phyloP scores from a whole-genome alignment of 1,140 invertebrate species.

The Goniozus legneri region DNA sequence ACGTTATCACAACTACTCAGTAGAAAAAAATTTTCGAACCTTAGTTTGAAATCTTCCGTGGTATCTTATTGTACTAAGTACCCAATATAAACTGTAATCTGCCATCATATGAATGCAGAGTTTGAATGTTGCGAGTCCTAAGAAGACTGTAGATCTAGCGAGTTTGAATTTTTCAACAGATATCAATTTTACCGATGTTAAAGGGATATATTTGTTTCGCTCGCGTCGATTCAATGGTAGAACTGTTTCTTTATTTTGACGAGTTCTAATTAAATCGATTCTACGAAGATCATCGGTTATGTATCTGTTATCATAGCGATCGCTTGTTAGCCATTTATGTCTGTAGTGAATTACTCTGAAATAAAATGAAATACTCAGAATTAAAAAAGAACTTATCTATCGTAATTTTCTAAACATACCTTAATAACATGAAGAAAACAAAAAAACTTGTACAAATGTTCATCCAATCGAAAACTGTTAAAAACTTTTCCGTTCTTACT shows the following conservation, averaged over 20 bases:
- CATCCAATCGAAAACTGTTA: constrained; percentile 62
- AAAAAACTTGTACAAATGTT: constrained; percentile 61
- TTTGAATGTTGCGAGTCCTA: constrained; percentile 64
- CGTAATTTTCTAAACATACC: constrained; percentile 41
- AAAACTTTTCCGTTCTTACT: constrained; percentile 55
- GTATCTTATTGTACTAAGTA: constrained; percentile 63
- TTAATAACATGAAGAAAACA: constrained; percentile 60
- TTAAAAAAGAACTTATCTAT: not conserved
- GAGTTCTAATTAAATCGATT: constrained; percentile 65
- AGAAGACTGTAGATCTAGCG: constrained; percentile 59
- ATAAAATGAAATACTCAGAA: constrained; percentile 12
- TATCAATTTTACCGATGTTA: constrained; percentile 60
- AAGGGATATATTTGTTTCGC: constrained; percentile 61
- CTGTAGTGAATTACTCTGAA: constrained; percentile 68
- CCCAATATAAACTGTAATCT: constrained; percentile 74
- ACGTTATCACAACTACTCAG: not conserved
- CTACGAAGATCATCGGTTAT: constrained; percentile 65
- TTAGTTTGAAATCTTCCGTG: constrained; percentile 62
- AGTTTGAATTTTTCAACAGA: constrained; percentile 60
- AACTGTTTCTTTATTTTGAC: constrained; percentile 61
- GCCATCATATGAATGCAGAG: constrained; percentile 65
- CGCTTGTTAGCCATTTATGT: constrained; percentile 66
- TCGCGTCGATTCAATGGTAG: constrained; percentile 70
- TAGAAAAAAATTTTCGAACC: constrained; percentile 27
- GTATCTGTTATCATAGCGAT: constrained; percentile 74